A percentile compares a stretch with the other conserved stretches of the same genome.
Conservation (phyloP, 2,888 invertebrate species). For the Xestia c-nigrum region DNA sequence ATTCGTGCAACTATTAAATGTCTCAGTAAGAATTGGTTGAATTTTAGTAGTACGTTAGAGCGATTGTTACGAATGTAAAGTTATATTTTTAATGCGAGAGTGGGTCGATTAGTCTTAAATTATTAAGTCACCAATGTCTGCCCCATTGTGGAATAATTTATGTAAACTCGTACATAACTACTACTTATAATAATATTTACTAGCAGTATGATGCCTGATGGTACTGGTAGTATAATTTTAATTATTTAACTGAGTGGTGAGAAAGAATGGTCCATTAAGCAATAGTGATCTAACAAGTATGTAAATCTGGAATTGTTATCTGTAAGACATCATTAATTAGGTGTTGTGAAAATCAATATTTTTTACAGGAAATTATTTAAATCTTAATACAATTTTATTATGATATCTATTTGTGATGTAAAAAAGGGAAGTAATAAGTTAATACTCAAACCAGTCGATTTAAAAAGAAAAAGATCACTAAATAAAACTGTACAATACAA, state of each 20-base stretch:
- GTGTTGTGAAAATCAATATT: conserved; percentile 54
- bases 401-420: conserved; percentile 25
- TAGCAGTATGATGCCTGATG: conserved; percentile 17
- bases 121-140: conserved; percentile 40
- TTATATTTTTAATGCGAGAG: conserved; percentile 60
- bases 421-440: conserved; percentile 8
- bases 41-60: conserved; percentile 64
- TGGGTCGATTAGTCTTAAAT: conserved; percentile 44
- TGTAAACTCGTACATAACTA: conserved; percentile 26
- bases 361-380: conserved; percentile 46
- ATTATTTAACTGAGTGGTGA: conserved; percentile 14
- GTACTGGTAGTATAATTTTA: conserved; percentile 11
- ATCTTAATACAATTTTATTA: conserved; percentile 39
- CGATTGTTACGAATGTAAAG: conserved; percentile 70
- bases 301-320: conserved; percentile 49
- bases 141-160: conserved; percentile 42
- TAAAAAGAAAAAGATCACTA: not conserved
- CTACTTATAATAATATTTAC: conserved; percentile 18
- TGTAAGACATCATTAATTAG: conserved; percentile 49
- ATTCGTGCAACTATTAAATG: conserved; percentile 38
- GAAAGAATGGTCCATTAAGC: conserved; percentile 47
- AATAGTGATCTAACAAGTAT: conserved; percentile 46
- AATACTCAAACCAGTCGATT: conserved; percentile 39
- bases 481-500: conserved; percentile 39
- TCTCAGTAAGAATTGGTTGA: conserved; percentile 51